Conservation (phyloP, 2,888 invertebrate genomes). For the Ormyrus labotus region DNA sequence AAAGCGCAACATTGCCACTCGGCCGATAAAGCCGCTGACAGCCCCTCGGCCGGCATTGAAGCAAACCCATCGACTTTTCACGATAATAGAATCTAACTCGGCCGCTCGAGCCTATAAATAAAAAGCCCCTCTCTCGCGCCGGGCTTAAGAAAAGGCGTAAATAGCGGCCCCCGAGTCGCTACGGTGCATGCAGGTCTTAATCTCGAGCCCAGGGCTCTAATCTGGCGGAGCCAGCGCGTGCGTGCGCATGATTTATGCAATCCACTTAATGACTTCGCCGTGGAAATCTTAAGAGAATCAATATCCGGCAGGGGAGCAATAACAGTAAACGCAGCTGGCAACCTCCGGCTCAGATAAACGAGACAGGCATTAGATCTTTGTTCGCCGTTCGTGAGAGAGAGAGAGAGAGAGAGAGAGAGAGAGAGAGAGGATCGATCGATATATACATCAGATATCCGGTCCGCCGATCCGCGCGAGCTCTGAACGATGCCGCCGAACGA, state of each 20-base stretch:
- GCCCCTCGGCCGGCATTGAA: neutral
- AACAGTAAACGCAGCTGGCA: constrained; percentile 36
- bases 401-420: neutral
- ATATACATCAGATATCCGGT: neutral
- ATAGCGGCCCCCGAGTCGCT: constrained; percentile 6
- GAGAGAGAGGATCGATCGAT: neutral
- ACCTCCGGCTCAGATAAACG: constrained; percentile 27
- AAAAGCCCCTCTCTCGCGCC: constrained; percentile 11
- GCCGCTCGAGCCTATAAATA: constrained; percentile 6
- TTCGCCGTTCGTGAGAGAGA: neutral
- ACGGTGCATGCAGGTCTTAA: constrained; percentile 27
- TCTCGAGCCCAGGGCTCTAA: constrained; percentile 45
- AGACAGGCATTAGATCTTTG: constrained; percentile 38
- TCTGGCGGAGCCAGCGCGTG: constrained; percentile 8
- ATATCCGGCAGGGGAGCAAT: constrained; percentile 51
- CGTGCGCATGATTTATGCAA: constrained; percentile 51
- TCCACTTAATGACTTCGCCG: constrained; percentile 49
- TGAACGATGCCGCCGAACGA: neutral
- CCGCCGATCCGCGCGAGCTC: too few relatives aligned
- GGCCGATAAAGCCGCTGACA: constrained; percentile 16
- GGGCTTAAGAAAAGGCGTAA: constrained; percentile 20
- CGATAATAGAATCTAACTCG: constrained; percentile 19
- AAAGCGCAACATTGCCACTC: too few relatives aligned
- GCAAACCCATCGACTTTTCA: constrained; percentile 19
- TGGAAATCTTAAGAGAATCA: constrained; percentile 52